Conservation (phyloP, 2,888 invertebrate genomes). For the Chaitophorus viminalis region DNA sequence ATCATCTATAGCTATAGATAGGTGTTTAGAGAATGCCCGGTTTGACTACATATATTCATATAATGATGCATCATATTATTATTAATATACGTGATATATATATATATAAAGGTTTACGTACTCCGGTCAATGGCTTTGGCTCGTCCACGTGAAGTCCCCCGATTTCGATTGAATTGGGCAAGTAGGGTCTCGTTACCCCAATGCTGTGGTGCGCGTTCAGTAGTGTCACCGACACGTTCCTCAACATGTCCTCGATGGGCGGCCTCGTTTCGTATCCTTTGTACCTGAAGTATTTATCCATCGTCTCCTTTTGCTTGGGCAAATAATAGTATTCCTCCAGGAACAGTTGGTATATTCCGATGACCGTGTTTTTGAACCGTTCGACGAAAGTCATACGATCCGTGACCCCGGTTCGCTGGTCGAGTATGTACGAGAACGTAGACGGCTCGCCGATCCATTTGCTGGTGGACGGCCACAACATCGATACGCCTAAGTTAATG, state of each 20-base stretch:
- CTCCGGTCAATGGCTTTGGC: conserved; percentile 49
- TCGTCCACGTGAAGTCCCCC: conserved; percentile 60
- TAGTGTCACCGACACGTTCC: conserved; percentile 61
- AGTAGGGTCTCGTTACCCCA: conserved; percentile 42
- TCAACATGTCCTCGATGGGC: conserved; percentile 53
- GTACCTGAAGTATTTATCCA: conserved; percentile 50
- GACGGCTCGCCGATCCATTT: conserved; percentile 58
- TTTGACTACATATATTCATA: too few relatives aligned
- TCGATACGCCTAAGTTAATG: conserved; percentile 48
- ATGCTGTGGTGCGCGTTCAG: conserved; percentile 58
- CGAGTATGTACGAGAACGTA: conserved; percentile 57
- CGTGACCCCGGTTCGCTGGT: conserved; percentile 37
- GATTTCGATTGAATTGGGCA: conserved; percentile 50
- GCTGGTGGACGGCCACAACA: conserved; percentile 41
- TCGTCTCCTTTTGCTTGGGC: background rate
- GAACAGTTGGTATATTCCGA: conserved; percentile 31
- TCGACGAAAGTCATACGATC: conserved; percentile 52
- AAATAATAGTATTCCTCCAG: conserved; percentile 32
- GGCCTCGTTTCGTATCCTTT: conserved; percentile 43
- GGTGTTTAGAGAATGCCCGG: too few relatives aligned
- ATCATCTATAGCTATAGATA: too few relatives aligned
- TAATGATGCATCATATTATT: too few relatives aligned
- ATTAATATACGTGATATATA: too few relatives aligned
- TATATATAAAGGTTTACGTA: background rate
- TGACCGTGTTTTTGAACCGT: conserved; percentile 42